Evolutionary conservation across 1,140 invertebrate genomes (phyloP), one percentile per base, ranked within the genome.

Genomic region (Eriosoma lanigerum): DNA sequence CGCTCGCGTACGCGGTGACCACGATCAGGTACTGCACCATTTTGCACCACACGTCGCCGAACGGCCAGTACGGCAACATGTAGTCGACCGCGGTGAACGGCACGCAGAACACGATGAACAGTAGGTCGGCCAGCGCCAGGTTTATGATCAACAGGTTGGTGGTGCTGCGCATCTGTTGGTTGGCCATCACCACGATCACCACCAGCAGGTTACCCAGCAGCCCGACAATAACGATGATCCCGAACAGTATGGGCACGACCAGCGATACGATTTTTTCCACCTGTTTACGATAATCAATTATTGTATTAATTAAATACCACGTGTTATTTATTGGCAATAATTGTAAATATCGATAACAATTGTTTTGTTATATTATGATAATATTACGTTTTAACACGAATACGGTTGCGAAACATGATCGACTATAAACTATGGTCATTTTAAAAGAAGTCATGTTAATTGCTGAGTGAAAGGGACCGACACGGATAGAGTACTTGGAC

Each of bases 101-200:
- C 44, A 98, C 95, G 87, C 96, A 98, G 86, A 98, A 96, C 62
- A 96, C 90, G 54, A 98, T 95, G 86, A 98, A 98, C 9, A 97
- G 89, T 12, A 98, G 87, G 86, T 98, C 96, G 9, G 96, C 96
- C 24, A 95, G 88, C 1, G 94, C 94, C 66, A 95, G 86, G 85
- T 95, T 95, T 81, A 94, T 93, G 81, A 98, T 97, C 5, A 97
- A 89, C 54, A 97, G 89, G 85, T 98, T 97, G 29, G 96, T 97
- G 3, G 95, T 96, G 10, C 94, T 95, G 82, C 95, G 88, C 95
- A 97, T 97, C 84, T 93, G 92, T 75, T 93, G 92, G 87, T 97
- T 96, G 4, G 91, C 91, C 15, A 91, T 90, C 0, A 96, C 93
- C 1, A 96, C 92, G 44, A 90, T 85, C 17, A 89, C 89, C 17